Base-by-base conservation (phyloP, 2,888 invertebrate genomes). In the Hypolimnas misippus region DNA sequence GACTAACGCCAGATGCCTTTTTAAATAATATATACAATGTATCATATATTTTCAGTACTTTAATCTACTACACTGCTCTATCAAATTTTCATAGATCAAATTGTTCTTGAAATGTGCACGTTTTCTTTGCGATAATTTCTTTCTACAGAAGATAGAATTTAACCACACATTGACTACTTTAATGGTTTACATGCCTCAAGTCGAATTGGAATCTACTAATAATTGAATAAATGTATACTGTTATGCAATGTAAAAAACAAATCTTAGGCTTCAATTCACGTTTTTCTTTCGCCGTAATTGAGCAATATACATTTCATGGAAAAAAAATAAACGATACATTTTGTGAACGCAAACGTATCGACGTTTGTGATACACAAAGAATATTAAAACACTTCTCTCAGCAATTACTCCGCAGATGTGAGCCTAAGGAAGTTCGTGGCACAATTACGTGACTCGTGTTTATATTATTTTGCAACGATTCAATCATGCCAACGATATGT, bases 401-500 rank as follows among this genome's bases (percentile, higher is more conserved):
- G 38, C 54, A 60, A 60, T 60, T 54, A 46, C 46, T 35, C 44
- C 49, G n/a, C 29, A 60, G 59, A 54, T 53, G 51, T 44, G 40
- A 16, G 12, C 44, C 46, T 35, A 35, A 35, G 42, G 38, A 60
- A 56, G 55, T 63, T 63, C 55, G 53, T 42, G 57, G 16, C 54
- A 60, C 55, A 52, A 52, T 52, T 63, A 52, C 64, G 64, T 64
- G 64, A 64, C 64, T 61, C 49, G 61, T 57, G 52, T 64, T 53
- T 53, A 33, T 61, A 61, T 61, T 33, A 56, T 46, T 61, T 57
- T 53, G 50, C 57, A 61, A 54, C 52, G 56, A 46, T 25, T 53
- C 53, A 46, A 53, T 33, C 58, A 52, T 33, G 40, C 53, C 35
- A 38, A 35, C 46, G 19, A 38, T 38, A 54, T 38, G 44, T 35